phyloP scores from a whole-genome alignment of 2,888 invertebrate species.

The Caenorhabditis virilis region DNA sequence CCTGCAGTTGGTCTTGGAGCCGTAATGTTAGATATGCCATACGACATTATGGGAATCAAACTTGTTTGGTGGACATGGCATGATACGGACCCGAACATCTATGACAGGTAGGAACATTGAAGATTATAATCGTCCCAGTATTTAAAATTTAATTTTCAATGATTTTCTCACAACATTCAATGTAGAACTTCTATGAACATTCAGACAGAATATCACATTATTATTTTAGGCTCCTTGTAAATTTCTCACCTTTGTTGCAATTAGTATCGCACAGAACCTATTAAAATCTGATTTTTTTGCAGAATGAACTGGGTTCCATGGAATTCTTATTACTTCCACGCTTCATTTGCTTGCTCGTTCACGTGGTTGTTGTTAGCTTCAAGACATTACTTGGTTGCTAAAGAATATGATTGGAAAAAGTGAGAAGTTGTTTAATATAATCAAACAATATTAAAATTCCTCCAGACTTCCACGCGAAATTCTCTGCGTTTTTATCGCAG shows the following conservation, averaged over 20 bases:
- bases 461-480: constrained; percentile 74
- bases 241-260: too few species aligned
- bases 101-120: constrained; percentile 36
- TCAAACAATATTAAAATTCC: constrained; percentile 17
- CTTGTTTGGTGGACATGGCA: constrained; percentile 86
- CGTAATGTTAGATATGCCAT: constrained; percentile 79
- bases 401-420: constrained; percentile 74
- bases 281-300: constrained; percentile 14
- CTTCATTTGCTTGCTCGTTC: constrained; percentile 79
- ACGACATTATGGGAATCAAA: constrained; percentile 80
- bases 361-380: constrained; percentile 76
- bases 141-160: too few species aligned
- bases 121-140: not conserved
- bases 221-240: too few species aligned
- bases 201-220: too few species aligned
- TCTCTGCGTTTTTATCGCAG: constrained; percentile 74
- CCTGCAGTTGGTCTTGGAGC: constrained; percentile 76
- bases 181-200: too few species aligned
- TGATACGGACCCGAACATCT: constrained; percentile 73
- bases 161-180: too few species aligned
- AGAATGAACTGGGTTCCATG: constrained; percentile 81
- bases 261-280: not conserved
- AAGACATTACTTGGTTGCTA: constrained; percentile 73
- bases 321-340: constrained; percentile 83
- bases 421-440: constrained; percentile 55